Evolutionary conservation across 2,113 vertebrate genomes (phyloP), one percentile per base, ranked within the genome.

Genomic region (Calonectris borealis): DNA sequence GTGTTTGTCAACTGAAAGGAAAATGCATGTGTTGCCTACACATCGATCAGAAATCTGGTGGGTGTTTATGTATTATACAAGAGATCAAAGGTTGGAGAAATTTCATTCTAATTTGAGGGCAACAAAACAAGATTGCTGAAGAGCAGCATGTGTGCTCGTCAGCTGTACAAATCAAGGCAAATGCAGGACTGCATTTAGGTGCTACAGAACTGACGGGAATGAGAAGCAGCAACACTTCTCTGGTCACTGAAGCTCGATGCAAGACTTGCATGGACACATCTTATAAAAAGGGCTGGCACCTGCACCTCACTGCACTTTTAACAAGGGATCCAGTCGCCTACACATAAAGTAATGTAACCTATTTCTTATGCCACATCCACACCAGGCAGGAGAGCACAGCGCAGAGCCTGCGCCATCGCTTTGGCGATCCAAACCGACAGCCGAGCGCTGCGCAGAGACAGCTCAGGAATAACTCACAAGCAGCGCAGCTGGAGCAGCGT

Each of bases 381-480:
- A 0, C 2, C 31, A 51, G 49, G 60, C 40, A 70, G 10, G 3
- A 20, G 40, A 26, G 62, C 71, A 5, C 29, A 22, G 49, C 3
- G 1, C 64, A 18, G 58, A 65, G 40, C 32, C 81, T 2, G 17
- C n/a, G 31, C 64, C 52, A 27, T 55, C 0, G 1, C 64, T 82
- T 14, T 24, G 40, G 42, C 14, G 42, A 42, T 34, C 77, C 49
- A 13, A 20, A 34, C 12, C 2, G 0, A 51, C 48, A 36, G 48
- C 57, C 0, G 0, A 40, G 54, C 0, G 0, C 9, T 46, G 66
- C 55, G 13, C 12, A 10, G 3, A 44, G 34, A 5, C 0, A 3
- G 69, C 81, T 84, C 72, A 14, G 78, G 66, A 44, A 7, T 4
- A 24, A 21, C 42, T 55, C 48, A 11, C 19, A 4, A 17, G 68